These are phyloP conservation scores for Amitus sp. DNA, from an alignment of 2,888 invertebrate genomes.

Conservation along the genomic window DNA sequence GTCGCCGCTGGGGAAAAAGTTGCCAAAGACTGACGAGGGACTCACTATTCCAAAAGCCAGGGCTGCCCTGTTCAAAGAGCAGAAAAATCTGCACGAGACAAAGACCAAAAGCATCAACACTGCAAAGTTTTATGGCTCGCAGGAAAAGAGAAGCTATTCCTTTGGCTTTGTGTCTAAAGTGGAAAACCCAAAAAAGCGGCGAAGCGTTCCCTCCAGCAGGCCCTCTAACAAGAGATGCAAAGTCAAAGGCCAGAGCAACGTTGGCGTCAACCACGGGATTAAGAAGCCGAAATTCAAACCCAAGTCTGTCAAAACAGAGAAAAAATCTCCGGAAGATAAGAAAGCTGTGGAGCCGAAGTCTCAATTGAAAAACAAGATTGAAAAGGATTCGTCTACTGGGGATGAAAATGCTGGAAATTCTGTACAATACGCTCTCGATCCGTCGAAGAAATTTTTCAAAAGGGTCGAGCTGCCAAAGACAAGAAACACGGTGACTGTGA, in stretches of 20 bases:
- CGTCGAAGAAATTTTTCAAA: slow-evolving; percentile 66
- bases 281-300: slow-evolving; percentile 70
- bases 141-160: slow-evolving; percentile 19
- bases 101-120: slow-evolving; percentile 45
- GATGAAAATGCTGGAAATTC: background rate
- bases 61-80: slow-evolving; percentile 56
- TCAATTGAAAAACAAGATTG: background rate
- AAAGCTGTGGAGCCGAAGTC: too few species aligned
- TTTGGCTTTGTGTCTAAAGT: slow-evolving; percentile 14
- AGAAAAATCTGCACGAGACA: slow-evolving; percentile 18
- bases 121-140: slow-evolving; percentile 53
- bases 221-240: slow-evolving; percentile 60
- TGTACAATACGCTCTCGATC: slow-evolving; percentile 37
- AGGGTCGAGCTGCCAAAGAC: slow-evolving; percentile 52
- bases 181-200: slow-evolving; percentile 21
- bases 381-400: background rate
- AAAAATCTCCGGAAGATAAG: slow-evolving; percentile 15
- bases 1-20: slow-evolving; percentile 31
- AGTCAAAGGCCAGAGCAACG: slow-evolving; percentile 71
- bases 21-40: slow-evolving; percentile 47
- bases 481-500: slow-evolving; percentile 53
- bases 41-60: slow-evolving; percentile 50
- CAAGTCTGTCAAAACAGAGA: slow-evolving; percentile 34
- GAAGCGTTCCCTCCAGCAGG: slow-evolving; percentile 42
- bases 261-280: slow-evolving; percentile 74